Base-by-base conservation (phyloP, 2,113 vertebrate genomes). In the Solea senegalensis region DNA sequence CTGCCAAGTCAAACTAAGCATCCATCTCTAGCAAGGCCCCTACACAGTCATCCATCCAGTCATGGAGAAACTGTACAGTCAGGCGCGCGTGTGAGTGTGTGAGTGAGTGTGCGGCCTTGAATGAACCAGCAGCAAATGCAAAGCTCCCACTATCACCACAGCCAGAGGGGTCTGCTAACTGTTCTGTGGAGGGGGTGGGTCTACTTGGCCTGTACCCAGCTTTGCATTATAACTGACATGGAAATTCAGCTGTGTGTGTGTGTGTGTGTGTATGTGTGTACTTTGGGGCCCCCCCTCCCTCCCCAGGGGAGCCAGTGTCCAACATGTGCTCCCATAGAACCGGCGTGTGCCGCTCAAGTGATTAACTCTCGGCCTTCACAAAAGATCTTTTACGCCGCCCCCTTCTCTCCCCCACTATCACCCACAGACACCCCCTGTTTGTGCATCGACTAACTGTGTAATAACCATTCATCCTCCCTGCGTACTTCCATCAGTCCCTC, bases 151-250 rank as follows among this genome's bases (percentile, higher is more conserved):
- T 82, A 59, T 87, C 78, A 62, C 28, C 51, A 39, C 11, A 1
- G 55, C 72, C 85, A 79, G 78, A 41, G 83, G 76, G 80, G 72
- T 85, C 74, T 69, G 55, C 70, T 87, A 74, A 85, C 82, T 80
- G 78, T 80, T 86, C 65, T 56, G 73, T 76, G 40, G 57, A 86
- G 73, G 83, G 88, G 89, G 87, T 72, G 89, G 87, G 80, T 78
- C 83, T 83, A 45, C 10, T 64, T 43, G 67, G 79, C 74, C 72
- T 72, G 73, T 70, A 66, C 72, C 74, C 69, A 74, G 78, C 85
- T 90, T 90, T 91, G 86, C 89, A 89, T 92, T 88, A 81, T 89
- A 91, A 92, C 89, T 83, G 89, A 91, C 86, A 91, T 90, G 88
- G 83, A 89, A 89, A 92, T 90, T 76, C 74, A 60, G 5, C 13